phyloP scores from a whole-genome alignment of 2,113 vertebrate species.

The Actinemys pallida region DNA sequence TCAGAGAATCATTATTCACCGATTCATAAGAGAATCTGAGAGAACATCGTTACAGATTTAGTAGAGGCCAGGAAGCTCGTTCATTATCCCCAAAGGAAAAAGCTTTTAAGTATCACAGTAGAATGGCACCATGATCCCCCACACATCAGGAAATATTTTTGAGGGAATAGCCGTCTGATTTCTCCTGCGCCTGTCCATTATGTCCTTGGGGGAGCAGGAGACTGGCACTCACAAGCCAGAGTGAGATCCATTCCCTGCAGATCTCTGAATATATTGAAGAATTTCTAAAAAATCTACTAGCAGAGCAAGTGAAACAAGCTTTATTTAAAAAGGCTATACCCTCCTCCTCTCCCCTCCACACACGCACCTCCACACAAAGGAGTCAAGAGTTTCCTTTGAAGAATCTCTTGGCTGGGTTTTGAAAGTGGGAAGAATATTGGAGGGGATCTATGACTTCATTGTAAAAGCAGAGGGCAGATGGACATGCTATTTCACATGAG shows the following conservation, averaged over 20 bases:
- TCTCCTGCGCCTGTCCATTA: not conserved
- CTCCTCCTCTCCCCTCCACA: not conserved
- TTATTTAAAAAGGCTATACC: not conserved
- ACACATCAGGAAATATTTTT: not conserved
- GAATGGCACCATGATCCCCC: not conserved
- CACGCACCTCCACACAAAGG: not conserved
- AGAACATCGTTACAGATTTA: not conserved
- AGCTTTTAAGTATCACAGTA: not conserved
- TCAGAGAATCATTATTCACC: slow-evolving; percentile 21
- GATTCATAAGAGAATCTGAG: not conserved
- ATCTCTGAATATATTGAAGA: not conserved
- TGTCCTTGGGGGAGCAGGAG: not conserved
- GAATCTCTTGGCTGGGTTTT: not conserved
- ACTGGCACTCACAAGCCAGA: not conserved
- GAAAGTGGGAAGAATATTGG: slow-evolving; percentile 1
- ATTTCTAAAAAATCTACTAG: not conserved
- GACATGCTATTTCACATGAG: not conserved
- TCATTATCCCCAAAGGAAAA: not conserved
- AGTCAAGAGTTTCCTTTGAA: not conserved
- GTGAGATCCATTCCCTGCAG: not conserved
- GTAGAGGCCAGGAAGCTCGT: not conserved
- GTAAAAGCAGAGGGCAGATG: not conserved
- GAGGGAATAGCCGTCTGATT: not conserved
- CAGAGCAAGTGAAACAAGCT: not conserved
- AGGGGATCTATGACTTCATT: not conserved